These are phyloP conservation scores for Megalurothrips usitatus DNA, from an alignment of 2,888 invertebrate species.

Conservation along the genomic window DNA sequence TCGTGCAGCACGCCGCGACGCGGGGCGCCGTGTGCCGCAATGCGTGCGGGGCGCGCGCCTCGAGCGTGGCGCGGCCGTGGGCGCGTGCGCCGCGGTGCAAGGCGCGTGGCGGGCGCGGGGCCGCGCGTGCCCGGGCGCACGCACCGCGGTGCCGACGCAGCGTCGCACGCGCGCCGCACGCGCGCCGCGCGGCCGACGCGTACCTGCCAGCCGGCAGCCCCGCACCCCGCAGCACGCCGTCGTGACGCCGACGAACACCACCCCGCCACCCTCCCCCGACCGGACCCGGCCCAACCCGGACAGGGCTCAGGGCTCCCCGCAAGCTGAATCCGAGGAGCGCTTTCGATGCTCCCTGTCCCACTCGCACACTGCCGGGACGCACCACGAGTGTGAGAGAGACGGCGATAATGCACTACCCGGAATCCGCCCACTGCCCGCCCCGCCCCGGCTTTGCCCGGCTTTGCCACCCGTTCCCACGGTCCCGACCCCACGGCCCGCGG, in stretches of 20 bases:
- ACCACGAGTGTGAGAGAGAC: no score
- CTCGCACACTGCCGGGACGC: no score
- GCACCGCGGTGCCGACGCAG: conserved; percentile 13
- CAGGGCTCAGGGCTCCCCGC: no score
- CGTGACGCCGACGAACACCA: neutral
- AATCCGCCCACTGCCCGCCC: no score
- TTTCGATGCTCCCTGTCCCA: no score
- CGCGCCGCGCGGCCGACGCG: neutral
- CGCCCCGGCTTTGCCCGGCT: no score
- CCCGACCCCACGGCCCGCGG: neutral
- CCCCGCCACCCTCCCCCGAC: no score
- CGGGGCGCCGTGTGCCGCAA: neutral
- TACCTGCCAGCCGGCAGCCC: neutral
- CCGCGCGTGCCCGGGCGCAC: conserved; percentile 32
- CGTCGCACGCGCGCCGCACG: neutral
- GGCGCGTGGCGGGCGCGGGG: conserved; percentile 28
- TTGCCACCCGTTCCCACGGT: neutral
- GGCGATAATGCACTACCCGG: no score
- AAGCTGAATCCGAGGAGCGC: no score
- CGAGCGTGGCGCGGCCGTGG: conserved; percentile 28
- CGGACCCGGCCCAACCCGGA: no score
- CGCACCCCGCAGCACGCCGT: conserved; percentile 16
- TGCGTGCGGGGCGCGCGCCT: conserved; percentile 29
- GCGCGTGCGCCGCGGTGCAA: conserved; percentile 27
- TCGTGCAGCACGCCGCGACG: neutral